Base-by-base conservation (phyloP, 2,113 vertebrate genomes). In the Gymnobelideus leadbeateri region DNA sequence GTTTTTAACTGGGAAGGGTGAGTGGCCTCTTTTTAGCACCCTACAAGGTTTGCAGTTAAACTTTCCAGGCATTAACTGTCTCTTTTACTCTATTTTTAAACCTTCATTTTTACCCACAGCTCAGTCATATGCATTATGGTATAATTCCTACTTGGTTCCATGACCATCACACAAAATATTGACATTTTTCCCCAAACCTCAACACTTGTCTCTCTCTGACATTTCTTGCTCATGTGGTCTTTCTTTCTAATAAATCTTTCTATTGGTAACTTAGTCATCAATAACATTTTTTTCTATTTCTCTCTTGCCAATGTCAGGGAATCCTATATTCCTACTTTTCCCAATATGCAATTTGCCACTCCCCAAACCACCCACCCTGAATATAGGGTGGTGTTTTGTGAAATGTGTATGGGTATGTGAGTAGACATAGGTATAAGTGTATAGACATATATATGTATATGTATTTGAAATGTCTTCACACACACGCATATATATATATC, bases 81-180 rank as follows among this genome's bases (percentile, higher is more conserved):
- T 89, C 16, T 54, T 43, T 84, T 68, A 51, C 9, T 93, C 89
- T 37, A 84, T 46, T 46, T 61, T 5, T 92, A 0, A 51, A 77
- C 37, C 61, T 77, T 77, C 61, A 77, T n/a, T 92, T 93, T 94
- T 43, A 94, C 90, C 84, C 90, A 93, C 91, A 92, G 12, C 77
- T 7, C 52, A 94, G 31, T 6, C 46, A 54, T 92, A 52, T 8
- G 46, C 3, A 54, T n/a, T n/a, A 12, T 11, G 54, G 21, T 25
- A 91, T 93, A 46, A 61, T 91, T 57, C 25, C 8, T 49, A 89
- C 37, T 55, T 31, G n/a, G 3, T 53, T 10, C 55, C 37, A 77
- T 47, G 16, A 10, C 49, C 51, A 91, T 31, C 28, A 93, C 12
- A n/a, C 37, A n/a, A n/a, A n/a, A 77, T 3, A 91, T 91, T 52